A percentile compares a stretch with the other conserved stretches of the same genome.
Evolutionary conservation across 2,113 vertebrate genomes (phyloP).

Genomic region (Chascanopsetta lugubris): DNA sequence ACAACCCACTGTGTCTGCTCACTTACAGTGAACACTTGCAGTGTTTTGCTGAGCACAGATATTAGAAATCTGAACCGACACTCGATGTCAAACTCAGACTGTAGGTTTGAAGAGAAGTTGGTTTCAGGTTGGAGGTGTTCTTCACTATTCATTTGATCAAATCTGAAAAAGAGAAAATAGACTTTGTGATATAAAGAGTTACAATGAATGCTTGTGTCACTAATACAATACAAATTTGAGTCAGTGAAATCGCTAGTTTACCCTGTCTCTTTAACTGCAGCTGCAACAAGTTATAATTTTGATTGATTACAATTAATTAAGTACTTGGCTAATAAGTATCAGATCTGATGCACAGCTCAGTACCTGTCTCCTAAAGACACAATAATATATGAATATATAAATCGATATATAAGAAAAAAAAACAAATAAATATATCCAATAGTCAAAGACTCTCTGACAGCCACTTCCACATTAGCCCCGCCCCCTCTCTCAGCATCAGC

Average conservation of each 20-base stretch:
- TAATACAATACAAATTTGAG: background rate
- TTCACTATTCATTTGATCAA: background rate
- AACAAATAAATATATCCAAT: too few relatives aligned
- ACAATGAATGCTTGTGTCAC: too few relatives aligned
- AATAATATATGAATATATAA: too few relatives aligned
- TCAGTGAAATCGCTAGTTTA: conserved; percentile 10
- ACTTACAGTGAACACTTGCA: background rate
- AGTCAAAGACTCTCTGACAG: conserved; percentile 25
- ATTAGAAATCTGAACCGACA: background rate
- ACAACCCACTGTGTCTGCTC: background rate
- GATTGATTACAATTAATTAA: too few relatives aligned
- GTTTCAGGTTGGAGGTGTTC: background rate
- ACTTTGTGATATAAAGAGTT: too few relatives aligned
- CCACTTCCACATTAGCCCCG: background rate
- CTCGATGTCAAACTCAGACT: too few relatives aligned
- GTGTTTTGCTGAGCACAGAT: background rate
- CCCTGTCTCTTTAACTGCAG: background rate
- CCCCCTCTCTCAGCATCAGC: conserved; percentile 13
- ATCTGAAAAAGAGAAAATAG: too few relatives aligned
- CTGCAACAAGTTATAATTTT: conserved; percentile 6
- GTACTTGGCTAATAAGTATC: too few relatives aligned
- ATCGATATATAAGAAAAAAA: too few relatives aligned
- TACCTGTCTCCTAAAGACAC: too few relatives aligned
- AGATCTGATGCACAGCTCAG: too few relatives aligned
- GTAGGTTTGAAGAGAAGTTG: background rate